Conservation (phyloP, 23 tunicate species). For the Botrylloides violaceus region DNA sequence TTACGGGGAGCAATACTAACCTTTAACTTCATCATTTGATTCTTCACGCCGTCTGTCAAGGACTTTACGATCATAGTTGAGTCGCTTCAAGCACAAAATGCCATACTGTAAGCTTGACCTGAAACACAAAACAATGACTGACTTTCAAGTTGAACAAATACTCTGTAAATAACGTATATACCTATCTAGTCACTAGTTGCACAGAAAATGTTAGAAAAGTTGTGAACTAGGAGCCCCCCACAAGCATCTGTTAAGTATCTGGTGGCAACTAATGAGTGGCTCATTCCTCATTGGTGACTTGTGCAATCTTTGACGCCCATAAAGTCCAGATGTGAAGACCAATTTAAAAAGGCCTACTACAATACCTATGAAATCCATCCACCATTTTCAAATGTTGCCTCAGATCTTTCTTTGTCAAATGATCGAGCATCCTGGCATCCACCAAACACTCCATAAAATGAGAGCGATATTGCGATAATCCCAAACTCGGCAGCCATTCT, state of each 20-base stretch:
- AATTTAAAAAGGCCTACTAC: too few relatives aligned
- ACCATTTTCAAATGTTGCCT: slow-evolving; percentile 91
- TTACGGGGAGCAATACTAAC: slow-evolving; percentile 10
- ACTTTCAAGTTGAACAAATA: too few relatives aligned
- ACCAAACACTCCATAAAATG: slow-evolving; percentile 98
- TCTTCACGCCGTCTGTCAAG: slow-evolving; percentile 62
- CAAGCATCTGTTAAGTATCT: too few relatives aligned
- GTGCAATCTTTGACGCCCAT: too few relatives aligned
- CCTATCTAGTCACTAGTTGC: too few relatives aligned
- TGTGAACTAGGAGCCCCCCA: too few relatives aligned
- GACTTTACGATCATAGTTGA: slow-evolving; percentile 77
- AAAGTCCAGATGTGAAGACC: too few relatives aligned
- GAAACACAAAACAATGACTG: too few relatives aligned
- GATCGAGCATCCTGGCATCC: slow-evolving; percentile 98
- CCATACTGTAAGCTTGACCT: slow-evolving; percentile 85
- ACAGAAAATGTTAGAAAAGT: too few relatives aligned
- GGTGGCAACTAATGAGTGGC: too few relatives aligned
- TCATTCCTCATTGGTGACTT: too few relatives aligned
- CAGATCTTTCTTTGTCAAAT: slow-evolving; percentile 88
- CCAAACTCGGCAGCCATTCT: slow-evolving; percentile 96
- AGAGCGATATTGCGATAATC: slow-evolving; percentile 85
- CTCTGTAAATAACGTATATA: too few relatives aligned
- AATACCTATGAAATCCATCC: slow-evolving; percentile 94
- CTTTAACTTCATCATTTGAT: slow-evolving; percentile 75
- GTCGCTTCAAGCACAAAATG: slow-evolving; percentile 64